Evolutionary conservation across 2,113 vertebrate species (phyloP).

Genomic region (Bubalus kerabau): DNA sequence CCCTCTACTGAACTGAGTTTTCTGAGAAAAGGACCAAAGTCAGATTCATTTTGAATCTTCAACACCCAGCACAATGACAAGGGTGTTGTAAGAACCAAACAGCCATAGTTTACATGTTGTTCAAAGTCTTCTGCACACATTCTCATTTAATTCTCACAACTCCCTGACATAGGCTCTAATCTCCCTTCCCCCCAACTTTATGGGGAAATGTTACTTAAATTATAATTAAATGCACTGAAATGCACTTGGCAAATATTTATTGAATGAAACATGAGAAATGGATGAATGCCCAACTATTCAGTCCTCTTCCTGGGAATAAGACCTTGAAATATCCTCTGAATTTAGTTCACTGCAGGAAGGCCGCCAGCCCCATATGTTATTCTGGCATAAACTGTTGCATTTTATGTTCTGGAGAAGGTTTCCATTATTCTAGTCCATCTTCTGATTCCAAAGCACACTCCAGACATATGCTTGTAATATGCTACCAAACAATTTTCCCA

Average conservation of each 20-base stretch:
- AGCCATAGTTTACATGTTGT: background rate
- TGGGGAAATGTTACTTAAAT: background rate
- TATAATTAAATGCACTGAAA: constrained; percentile 41
- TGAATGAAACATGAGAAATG: constrained; percentile 48
- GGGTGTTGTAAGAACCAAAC: background rate
- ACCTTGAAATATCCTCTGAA: constrained; percentile 45
- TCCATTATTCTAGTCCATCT: constrained; percentile 60
- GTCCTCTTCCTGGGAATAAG: constrained; percentile 32
- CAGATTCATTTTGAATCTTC: background rate
- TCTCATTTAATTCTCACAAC: background rate
- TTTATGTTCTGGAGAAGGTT: constrained; percentile 70
- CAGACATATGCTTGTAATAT: constrained; percentile 10
- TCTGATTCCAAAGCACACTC: constrained; percentile 49
- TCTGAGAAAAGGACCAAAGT: background rate
- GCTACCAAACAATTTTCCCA: constrained; percentile 30
- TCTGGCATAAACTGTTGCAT: constrained; percentile 51
- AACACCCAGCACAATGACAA: background rate
- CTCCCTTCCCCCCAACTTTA: background rate
- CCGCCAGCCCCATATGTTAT: constrained; percentile 68
- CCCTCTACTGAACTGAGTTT: background rate
- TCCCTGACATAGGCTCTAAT: background rate
- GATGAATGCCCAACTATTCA: constrained; percentile 22
- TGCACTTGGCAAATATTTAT: constrained; percentile 24
- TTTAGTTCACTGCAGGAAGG: constrained; percentile 65
- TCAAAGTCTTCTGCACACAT: background rate